Base-by-base conservation (phyloP, 2,797 vertebrate genomes). In the Chiroxiphia lanceolata region DNA sequence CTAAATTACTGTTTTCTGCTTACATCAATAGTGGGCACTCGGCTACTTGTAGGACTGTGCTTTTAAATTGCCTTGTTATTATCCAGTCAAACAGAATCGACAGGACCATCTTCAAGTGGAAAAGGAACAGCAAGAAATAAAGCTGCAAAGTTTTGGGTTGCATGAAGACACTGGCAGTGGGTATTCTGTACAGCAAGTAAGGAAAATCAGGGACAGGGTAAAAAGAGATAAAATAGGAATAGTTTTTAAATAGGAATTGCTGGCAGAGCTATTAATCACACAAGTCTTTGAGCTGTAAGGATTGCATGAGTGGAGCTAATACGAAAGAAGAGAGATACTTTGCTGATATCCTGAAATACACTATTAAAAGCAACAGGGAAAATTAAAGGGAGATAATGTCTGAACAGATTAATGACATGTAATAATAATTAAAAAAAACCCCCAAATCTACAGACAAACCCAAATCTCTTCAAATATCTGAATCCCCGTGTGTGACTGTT, bases 221-320 rank as follows among this genome's bases (percentile, higher is more conserved):
- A 51, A 65, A 90, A 83, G 75, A 87, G 63, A 47, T 82, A 86
- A 96, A 93, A 71, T 63, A 83, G 79, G 86, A 81, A 44, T 94
- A 72, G 70, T 95, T 96, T 96, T 97, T 94, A 95, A 97, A 95
- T 94, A 77, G 87, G 94, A 85, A 88, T 87, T 75, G 48, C 70
- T 96, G 92, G 94, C 94, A 95, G 90, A 81, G 69, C 91, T 94
- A 83, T 97, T 96, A 96, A 97, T 97, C 96, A 96, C 47, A 8
- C 23, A 45, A 68, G 50, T 81, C 88, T 96, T 79, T 36, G 71
- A 96, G 94, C 71, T 84, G 36, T 67, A 53, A 84, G 74, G 83
- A 26, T 74, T 93, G 81, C 71, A 14, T 78, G 89, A 96, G 50
- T 2, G 9, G 26, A 86, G 82, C 75, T 68, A 82, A 89, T 85